These are phyloP conservation scores for Plectropomus leopardus DNA, from an alignment of 2,113 vertebrate genomes.

Conservation along the genomic window DNA sequence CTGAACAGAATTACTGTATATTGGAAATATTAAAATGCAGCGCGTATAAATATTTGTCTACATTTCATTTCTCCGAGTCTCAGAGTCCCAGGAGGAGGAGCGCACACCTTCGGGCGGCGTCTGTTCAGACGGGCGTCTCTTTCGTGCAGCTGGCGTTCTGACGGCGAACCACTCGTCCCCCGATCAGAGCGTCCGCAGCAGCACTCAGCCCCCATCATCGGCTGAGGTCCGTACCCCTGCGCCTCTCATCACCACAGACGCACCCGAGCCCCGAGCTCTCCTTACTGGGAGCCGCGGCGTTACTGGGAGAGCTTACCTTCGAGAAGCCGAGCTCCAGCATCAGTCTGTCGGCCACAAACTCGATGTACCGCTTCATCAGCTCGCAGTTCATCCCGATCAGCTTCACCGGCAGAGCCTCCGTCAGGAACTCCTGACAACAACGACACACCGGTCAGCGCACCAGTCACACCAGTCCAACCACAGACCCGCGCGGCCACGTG, in stretches of 20 bases:
- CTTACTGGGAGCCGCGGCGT: neutral
- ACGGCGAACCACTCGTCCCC: slow-evolving; percentile 72
- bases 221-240: slow-evolving; percentile 88
- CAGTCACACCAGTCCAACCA: neutral
- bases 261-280: no score
- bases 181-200: slow-evolving; percentile 48
- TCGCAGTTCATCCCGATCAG: slow-evolving; percentile 97
- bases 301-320: slow-evolving; percentile 85
- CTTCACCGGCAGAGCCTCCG: slow-evolving; percentile 93
- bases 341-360: slow-evolving; percentile 96
- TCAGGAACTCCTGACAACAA: slow-evolving; percentile 92
- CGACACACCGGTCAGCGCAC: no score
- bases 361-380: slow-evolving; percentile 96
- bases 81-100: no score
- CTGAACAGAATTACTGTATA: no score
- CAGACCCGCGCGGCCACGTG: no score
- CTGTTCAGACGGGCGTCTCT: slow-evolving; percentile 69
- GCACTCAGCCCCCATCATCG: slow-evolving; percentile 85
- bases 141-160: slow-evolving; percentile 54
- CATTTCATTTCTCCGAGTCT: no score
- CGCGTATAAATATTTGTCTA: no score
- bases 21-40: no score
- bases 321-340: slow-evolving; percentile 93
- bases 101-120: neutral
- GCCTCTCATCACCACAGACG: slow-evolving; percentile 81